phyloP scores from a whole-genome alignment of 2,113 vertebrate species.

The Etheostoma spectabile region DNA sequence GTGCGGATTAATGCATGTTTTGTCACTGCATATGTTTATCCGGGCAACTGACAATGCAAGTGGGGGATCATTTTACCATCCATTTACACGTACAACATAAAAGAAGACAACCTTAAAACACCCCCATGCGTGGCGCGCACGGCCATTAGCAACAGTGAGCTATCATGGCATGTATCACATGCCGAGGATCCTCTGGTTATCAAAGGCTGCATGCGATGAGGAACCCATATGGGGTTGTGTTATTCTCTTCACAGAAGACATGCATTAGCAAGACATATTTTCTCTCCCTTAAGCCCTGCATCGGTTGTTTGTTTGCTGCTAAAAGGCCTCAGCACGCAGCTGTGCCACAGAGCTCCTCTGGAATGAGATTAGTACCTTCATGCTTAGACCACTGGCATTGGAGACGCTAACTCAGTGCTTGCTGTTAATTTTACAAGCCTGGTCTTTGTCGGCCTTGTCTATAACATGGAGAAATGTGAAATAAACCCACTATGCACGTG shows the following conservation, averaged over 20 bases:
- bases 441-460: conserved; percentile 47
- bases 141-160: conserved; percentile 53
- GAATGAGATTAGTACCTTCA: conserved; percentile 55
- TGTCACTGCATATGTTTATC: conserved; percentile 64
- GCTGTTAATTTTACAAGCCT: conserved; percentile 68
- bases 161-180: conserved; percentile 47
- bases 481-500: conserved; percentile 46
- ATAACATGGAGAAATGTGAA: conserved; percentile 66
- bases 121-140: conserved; percentile 55
- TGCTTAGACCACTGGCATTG: conserved; percentile 28
- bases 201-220: conserved; percentile 44
- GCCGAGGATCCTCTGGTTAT: conserved; percentile 48
- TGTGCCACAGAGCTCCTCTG: conserved; percentile 65
- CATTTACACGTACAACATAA: conserved; percentile 55
- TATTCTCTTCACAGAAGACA: conserved; percentile 40
- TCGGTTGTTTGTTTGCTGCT: conserved; percentile 58
- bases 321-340: conserved; percentile 55
- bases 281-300: conserved; percentile 20
- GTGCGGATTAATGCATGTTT: conserved; percentile 66
- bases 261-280: conserved; percentile 56
- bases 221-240: conserved; percentile 58
- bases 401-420: conserved; percentile 46
- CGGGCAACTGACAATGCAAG: conserved; percentile 52
- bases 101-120: conserved; percentile 17
- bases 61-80: conserved; percentile 66